Evolutionary conservation across 2,113 vertebrate species (phyloP), one percentile per base, ranked within the genome.

Genomic region (Leptobrachium ailaonicum): DNA sequence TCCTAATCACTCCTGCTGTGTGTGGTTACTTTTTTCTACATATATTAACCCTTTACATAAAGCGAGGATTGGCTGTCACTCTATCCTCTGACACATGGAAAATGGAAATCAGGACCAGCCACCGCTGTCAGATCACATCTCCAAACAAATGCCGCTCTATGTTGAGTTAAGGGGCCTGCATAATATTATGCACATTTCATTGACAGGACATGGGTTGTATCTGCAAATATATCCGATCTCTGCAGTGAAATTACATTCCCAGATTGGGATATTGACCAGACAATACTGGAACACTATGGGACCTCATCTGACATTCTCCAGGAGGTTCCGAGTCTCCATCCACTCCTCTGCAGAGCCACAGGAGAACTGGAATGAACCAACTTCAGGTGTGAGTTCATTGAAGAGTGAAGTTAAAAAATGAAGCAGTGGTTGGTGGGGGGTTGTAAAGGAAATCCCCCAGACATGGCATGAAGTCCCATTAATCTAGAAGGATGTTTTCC

Each of bases 391-490:
- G 63, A 68, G 71, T 78, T 80, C 66, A 80, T 73, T 80, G 78
- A 60, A 67, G 44, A 80, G 71, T 67, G 78, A 60, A 80, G 78
- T 80, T 66, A 50, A 80, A 58, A 73, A 73, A 80, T 80, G 71
- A 74, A 54, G 62, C 6, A 67, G 50, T 80, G 63, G 78, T 73
- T 10, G n/a, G 71, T 60, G 42, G 63, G 20, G 20, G 20, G 20
- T 32, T 32, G 20, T 32, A 62, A 60, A 73, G 78, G 78, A 80
- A 80, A 80, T 80, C 63, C 63, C 45, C 63, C 78, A 80, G 78
- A 80, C 78, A 12, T 80, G 78, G 78, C 78, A 74, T 73, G 63
- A 80, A 80, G 71, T 74, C 63, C 71, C 78, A 80, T 80, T 80
- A 80, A 80, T 80, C 64, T 70, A 80, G 66, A 41, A 67, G 71